Conservation (phyloP, 2,113 vertebrate species). For the Dryoscopus gambensis region DNA sequence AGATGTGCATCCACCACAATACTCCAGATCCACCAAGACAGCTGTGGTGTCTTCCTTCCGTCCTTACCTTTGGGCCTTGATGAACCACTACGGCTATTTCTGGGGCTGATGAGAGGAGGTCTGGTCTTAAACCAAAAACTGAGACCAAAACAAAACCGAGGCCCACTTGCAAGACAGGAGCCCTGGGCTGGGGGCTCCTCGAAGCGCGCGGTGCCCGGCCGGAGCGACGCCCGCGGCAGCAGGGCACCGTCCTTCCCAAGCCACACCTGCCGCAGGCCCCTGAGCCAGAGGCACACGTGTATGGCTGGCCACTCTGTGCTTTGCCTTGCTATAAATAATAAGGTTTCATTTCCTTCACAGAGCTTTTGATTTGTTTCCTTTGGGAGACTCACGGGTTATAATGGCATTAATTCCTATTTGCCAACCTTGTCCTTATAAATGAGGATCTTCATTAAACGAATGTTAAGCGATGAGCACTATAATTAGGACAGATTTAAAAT, state of each 20-base stretch:
- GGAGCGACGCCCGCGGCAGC: accelerated
- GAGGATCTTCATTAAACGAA: constrained; percentile 63
- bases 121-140: not conserved
- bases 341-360: not conserved
- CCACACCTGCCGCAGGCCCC: not conserved
- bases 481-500: constrained; percentile 64
- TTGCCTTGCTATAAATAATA: constrained; percentile 19
- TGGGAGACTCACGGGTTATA: constrained; percentile 7
- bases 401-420: constrained; percentile 59
- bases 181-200: not conserved
- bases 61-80: not conserved
- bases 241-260: not conserved
- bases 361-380: constrained; percentile 32
- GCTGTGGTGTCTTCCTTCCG: not conserved
- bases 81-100: not conserved
- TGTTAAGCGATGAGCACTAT: constrained; percentile 45
- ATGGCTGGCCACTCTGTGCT: not conserved
- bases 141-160: not conserved
- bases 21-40: not conserved
- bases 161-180: not conserved
- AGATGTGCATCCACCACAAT: not conserved
- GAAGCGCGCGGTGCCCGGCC: not conserved
- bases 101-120: not conserved
- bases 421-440: constrained; percentile 56
- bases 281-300: not conserved